phyloP scores from a whole-genome alignment of 2,113 vertebrate species.

The Halichoerus grypus region DNA sequence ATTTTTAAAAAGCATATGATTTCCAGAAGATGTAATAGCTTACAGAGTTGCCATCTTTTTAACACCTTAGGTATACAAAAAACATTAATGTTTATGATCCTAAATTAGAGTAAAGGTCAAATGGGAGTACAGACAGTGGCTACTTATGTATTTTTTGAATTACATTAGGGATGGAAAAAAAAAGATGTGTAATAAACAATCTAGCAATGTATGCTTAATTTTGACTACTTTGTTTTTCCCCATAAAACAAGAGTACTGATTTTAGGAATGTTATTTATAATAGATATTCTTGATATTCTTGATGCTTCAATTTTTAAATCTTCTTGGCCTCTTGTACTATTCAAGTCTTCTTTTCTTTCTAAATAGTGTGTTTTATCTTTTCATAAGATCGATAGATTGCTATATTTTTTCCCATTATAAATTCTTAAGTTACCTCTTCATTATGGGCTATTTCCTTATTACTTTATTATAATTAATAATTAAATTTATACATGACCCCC shows the following conservation, averaged over 20 bases:
- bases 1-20: not conserved
- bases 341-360: not conserved
- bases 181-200: not conserved
- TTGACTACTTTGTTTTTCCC: not conserved
- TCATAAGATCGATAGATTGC: slow-evolving; percentile 19
- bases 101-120: not conserved
- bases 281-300: not conserved
- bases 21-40: not conserved
- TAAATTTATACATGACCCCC: slow-evolving; percentile 72
- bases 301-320: not conserved
- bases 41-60: not conserved
- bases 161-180: not conserved
- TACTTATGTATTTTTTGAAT: not conserved
- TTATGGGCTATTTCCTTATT: slow-evolving; percentile 60
- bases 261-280: not conserved
- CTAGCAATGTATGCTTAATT: not conserved
- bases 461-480: slow-evolving; percentile 78
- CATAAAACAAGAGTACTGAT: not conserved
- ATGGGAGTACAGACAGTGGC: not conserved
- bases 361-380: not conserved
- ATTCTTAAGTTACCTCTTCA: slow-evolving; percentile 72
- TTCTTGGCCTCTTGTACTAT: not conserved
- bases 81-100: not conserved
- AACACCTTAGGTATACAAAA: not conserved
- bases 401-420: slow-evolving; percentile 55